Conservation (phyloP, 2,797 vertebrate species). For the Pogonophryne albipinna region DNA sequence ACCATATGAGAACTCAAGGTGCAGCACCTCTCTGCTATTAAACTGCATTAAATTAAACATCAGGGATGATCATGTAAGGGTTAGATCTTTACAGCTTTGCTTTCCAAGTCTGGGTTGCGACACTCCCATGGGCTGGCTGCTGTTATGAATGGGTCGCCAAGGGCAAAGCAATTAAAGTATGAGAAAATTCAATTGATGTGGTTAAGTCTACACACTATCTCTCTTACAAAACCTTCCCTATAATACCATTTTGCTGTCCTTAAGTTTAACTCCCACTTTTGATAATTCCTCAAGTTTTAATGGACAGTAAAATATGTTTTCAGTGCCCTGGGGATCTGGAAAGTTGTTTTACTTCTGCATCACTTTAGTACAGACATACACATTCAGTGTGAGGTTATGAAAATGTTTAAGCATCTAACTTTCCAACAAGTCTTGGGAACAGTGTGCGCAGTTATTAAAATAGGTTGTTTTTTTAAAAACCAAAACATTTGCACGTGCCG, state of each 20-base stretch:
- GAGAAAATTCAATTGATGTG: slow-evolving; percentile 10
- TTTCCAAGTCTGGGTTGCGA: slow-evolving; percentile 27
- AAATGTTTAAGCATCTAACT: slow-evolving; percentile 40
- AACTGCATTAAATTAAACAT: slow-evolving; percentile 38
- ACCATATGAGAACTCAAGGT: slow-evolving; percentile 21
- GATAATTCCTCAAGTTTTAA: slow-evolving; percentile 26
- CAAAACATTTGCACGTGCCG: slow-evolving; percentile 24
- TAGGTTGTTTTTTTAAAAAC: neutral
- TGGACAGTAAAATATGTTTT: slow-evolving; percentile 37
- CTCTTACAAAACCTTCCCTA: slow-evolving; percentile 20
- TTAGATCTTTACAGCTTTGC: slow-evolving; percentile 27
- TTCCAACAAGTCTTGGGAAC: slow-evolving; percentile 33
- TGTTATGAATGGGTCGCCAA: slow-evolving; percentile 13
- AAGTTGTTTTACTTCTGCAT: slow-evolving; percentile 33
- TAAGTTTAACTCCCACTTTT: slow-evolving; percentile 29
- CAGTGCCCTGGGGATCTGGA: slow-evolving; percentile 30
- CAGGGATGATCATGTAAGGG: slow-evolving; percentile 8
- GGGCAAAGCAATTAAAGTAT: slow-evolving; percentile 13
- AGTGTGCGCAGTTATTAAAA: slow-evolving; percentile 36
- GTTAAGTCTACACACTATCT: slow-evolving; percentile 10
- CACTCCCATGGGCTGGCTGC: neutral
- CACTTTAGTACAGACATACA: slow-evolving; percentile 40
- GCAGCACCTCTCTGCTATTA: slow-evolving; percentile 22
- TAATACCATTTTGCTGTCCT: neutral
- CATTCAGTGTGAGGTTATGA: slow-evolving; percentile 30